Percentiles rank a stretch among this genome's conserved stretches.
These are phyloP conservation scores for Stenolophus ochropezus DNA, from an alignment of 2,888 invertebrate genomes.

Conservation along the genomic window DNA sequence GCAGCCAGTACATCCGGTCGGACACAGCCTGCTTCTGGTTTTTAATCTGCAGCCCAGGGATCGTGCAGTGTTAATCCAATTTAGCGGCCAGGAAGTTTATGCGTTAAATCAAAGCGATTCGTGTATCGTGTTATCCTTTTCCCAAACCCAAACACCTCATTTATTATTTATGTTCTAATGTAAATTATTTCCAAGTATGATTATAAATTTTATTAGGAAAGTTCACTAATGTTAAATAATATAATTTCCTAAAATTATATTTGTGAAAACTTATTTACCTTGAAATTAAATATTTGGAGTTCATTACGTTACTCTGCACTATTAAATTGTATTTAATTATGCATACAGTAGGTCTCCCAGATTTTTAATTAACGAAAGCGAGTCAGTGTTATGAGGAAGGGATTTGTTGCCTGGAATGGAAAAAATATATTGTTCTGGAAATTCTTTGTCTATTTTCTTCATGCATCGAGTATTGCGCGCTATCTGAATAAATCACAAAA, in stretches of 20 bases:
- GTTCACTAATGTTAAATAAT: background rate
- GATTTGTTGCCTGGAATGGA: too few species aligned
- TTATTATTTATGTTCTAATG: background rate
- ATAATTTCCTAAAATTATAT: background rate
- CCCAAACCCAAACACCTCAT: background rate
- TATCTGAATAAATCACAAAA: too few species aligned
- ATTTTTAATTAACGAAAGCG: too few species aligned
- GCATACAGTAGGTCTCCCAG: too few species aligned
- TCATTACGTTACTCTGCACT: too few species aligned
- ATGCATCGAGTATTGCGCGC: too few species aligned
- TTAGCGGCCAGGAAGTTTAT: conserved; percentile 32
- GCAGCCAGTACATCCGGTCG: background rate
- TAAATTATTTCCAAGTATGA: background rate
- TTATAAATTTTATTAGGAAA: background rate
- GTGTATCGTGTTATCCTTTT: conserved; percentile 30
- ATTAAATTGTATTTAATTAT: too few species aligned
- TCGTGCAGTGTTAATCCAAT: conserved; percentile 26
- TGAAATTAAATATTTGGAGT: too few species aligned
- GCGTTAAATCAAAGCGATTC: conserved; percentile 40
- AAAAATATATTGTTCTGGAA: too few species aligned
- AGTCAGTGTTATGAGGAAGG: too few species aligned
- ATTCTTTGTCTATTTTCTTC: too few species aligned
- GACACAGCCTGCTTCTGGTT: background rate
- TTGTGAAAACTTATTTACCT: background rate
- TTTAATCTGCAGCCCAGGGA: conserved; percentile 15